Conservation (phyloP, 2,113 vertebrate genomes). For the Columba livia region DNA sequence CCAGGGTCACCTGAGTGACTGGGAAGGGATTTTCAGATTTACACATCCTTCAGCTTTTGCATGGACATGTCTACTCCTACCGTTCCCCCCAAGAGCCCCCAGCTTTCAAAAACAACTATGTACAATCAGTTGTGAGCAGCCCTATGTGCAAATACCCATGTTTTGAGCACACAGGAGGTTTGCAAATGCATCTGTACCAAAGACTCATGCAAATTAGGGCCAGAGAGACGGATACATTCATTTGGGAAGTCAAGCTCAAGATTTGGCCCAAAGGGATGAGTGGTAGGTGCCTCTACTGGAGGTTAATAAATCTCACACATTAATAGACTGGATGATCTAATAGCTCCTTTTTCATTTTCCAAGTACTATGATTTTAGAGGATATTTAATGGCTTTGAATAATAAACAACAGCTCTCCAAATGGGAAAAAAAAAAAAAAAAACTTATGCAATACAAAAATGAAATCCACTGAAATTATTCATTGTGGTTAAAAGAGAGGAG, state of each 20-base stretch:
- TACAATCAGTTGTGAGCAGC: not conserved
- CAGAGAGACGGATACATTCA: not conserved
- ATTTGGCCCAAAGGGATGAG: not conserved
- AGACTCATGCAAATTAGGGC: not conserved
- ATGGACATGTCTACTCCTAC: accelerated
- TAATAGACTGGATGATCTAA: not conserved
- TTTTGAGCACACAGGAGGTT: not conserved
- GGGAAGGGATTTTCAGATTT: not conserved
- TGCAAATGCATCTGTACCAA: not conserved
- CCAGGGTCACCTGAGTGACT: not conserved
- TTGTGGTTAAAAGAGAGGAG: not conserved
- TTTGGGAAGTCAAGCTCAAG: not conserved
- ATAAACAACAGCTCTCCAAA: not conserved
- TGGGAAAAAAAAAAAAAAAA: not conserved
- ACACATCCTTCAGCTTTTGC: not conserved
- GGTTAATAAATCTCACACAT: not conserved
- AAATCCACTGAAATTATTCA: not conserved
- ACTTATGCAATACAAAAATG: not conserved
- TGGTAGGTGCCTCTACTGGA: not conserved
- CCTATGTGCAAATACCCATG: not conserved
- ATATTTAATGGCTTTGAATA: not conserved
- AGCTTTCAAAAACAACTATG: not conserved
- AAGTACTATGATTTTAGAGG: not conserved
- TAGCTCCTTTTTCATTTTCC: not conserved
- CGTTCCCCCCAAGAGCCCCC: not conserved